Conservation (phyloP, 1,140 invertebrate species). For the Cyrtorhinus lividipennis region DNA sequence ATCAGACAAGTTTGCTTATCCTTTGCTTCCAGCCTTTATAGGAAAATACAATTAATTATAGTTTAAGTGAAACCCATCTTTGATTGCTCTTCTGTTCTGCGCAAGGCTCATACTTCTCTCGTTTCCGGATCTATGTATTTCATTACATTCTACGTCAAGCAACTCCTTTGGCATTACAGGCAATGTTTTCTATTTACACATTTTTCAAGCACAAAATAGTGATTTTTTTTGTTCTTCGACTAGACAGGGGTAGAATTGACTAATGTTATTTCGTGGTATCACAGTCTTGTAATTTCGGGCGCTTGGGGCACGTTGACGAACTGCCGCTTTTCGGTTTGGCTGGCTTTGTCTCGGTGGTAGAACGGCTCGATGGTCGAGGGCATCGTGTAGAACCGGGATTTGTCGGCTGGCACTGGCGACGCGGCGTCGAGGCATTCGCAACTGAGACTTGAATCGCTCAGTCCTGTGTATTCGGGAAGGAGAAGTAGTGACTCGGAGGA, state of each 20-base stretch:
- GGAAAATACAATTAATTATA: too few species aligned
- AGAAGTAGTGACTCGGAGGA: constrained; percentile 61
- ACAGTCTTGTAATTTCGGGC: constrained; percentile 34
- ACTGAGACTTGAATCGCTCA: constrained; percentile 45
- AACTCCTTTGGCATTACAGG: not conserved
- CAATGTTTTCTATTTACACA: not conserved
- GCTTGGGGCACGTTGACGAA: constrained; percentile 28
- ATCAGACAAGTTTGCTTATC: too few species aligned
- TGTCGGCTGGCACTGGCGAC: constrained; percentile 29
- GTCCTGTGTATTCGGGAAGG: constrained; percentile 40
- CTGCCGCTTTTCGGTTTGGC: constrained; percentile 32
- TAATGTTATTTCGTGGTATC: constrained; percentile 23
- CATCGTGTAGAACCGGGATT: constrained; percentile 23
- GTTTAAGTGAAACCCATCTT: too few species aligned
- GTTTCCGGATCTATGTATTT: too few species aligned
- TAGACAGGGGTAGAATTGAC: constrained; percentile 20
- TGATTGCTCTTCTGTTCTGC: too few species aligned
- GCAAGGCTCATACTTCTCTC: too few species aligned
- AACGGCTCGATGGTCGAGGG: constrained; percentile 20
- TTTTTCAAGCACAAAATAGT: too few species aligned
- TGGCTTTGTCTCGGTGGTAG: constrained; percentile 31
- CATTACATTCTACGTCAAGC: not conserved
- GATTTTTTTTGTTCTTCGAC: constrained; percentile 4
- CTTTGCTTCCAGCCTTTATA: too few species aligned
- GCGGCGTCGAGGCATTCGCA: constrained; percentile 47